Evolutionary conservation across 2,797 vertebrate genomes (phyloP).

Genomic region (Cryptoprocta ferox): DNA sequence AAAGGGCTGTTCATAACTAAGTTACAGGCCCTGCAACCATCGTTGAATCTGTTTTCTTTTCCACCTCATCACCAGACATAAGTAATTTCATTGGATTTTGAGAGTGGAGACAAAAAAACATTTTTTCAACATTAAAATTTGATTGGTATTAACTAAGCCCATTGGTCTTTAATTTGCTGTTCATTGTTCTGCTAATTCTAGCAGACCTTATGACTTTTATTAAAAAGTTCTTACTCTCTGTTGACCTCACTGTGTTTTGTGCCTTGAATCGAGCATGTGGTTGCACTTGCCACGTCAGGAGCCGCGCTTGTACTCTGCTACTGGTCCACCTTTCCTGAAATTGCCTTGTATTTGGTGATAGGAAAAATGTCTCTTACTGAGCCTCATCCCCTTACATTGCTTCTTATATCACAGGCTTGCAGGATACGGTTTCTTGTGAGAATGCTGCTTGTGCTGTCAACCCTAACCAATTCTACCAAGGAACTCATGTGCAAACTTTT

Average conservation of each 20-base stretch:
- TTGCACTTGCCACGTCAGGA: accelerated
- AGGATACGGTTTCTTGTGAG: not conserved
- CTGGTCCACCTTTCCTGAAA: not conserved
- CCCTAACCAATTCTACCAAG: not conserved
- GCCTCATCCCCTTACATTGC: not conserved
- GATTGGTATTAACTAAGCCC: not conserved
- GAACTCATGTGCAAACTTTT: not conserved
- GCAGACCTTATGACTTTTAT: not conserved
- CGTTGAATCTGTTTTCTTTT: not conserved
- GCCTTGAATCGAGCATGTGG: not conserved
- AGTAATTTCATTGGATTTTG: not conserved
- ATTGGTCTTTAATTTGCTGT: not conserved
- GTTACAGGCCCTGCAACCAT: not conserved
- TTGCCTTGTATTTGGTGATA: not conserved
- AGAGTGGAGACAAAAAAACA: not conserved
- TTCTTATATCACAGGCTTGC: not conserved
- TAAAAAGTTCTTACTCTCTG: not conserved
- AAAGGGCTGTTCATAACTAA: not conserved
- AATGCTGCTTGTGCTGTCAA: not conserved
- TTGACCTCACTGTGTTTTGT: not conserved
- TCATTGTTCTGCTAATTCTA: conserved; percentile 3
- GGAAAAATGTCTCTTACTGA: not conserved
- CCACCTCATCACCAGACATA: not conserved
- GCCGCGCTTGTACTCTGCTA: not conserved
- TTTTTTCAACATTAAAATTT: not conserved